Base-by-base conservation (phyloP, 2,888 invertebrate species). In the Amaurobius ferox region DNA sequence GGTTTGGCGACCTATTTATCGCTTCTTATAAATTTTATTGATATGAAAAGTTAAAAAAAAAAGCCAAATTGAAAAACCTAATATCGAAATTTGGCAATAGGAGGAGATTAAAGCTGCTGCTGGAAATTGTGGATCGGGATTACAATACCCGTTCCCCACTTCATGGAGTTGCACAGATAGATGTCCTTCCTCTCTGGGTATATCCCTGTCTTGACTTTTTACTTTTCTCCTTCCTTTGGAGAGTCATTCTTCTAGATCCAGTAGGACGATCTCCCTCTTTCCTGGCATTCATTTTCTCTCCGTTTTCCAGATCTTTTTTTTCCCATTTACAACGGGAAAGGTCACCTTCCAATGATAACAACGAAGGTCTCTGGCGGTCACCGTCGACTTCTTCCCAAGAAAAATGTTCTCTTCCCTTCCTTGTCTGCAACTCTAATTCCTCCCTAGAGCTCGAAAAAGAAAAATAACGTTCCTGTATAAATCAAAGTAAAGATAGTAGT, bases 371-470 rank as follows among this genome's bases (percentile, higher is more conserved):
- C 23, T 6, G 23, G 55, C 55, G 55, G 55, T 55, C 55, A 55
- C 55, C 55, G 23, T 16, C 7, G 55, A 55, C 23, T 55, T 16
- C 23, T 55, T 11, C 5, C 23, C 55, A 55, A 55, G 55, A 55
- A 16, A 55, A 55, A 55, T 55, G 23, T 55, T 55, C 55, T 55
- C 23, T 55, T 55, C 23, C 55, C 55, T 55, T 55, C 55, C 55
- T 55, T 55, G 55, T 55, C 55, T 55, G 55, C 5, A 23, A 23
- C 55, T 55, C 55, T 55, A 55, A 55, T 55, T 55, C 23, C 23
- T 55, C 55, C 55, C 55, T 3, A 55, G 55, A 55, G 55, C 23
- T 55, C 5, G 55, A 55, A 23, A 55, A 55, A 55, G 23, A 55
- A 55, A 55, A 55, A n/a, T 3, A 55, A 23, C 55, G 5, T 19